phyloP scores from a whole-genome alignment of 2,113 vertebrate species.

The Myotis yumanensis region DNA sequence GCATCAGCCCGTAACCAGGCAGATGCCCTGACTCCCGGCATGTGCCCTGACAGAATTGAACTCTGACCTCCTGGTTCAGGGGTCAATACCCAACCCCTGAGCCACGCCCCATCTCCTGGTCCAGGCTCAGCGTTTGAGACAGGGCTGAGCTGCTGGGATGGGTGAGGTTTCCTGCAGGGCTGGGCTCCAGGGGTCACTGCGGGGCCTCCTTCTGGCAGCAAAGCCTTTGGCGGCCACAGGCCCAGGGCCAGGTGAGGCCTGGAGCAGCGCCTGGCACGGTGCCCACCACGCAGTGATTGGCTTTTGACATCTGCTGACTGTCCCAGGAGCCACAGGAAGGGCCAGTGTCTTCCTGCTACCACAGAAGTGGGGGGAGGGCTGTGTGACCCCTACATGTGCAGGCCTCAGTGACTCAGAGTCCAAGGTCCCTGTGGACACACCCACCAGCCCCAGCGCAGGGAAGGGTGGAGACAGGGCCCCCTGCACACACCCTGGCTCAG shows the following conservation, averaged over 20 bases:
- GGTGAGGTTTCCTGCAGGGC: neutral
- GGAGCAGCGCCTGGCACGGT: neutral
- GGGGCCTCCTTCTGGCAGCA: neutral
- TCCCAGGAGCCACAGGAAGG: neutral
- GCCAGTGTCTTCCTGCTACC: neutral
- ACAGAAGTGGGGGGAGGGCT: no score
- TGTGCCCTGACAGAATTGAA: no score
- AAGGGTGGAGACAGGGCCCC: neutral
- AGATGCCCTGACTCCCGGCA: no score
- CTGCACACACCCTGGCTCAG: neutral
- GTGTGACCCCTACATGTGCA: fast-evolving
- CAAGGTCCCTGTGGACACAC: neutral
- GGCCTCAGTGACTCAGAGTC: neutral
- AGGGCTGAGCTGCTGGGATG: neutral
- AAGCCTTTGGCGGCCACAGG: neutral
- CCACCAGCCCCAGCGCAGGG: neutral
- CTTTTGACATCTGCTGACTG: neutral
- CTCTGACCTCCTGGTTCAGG: no score
- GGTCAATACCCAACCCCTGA: no score
- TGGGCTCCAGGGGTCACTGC: neutral
- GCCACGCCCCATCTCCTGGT: no score
- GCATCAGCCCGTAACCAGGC: no score
- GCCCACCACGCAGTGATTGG: neutral
- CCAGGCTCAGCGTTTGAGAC: neutral
- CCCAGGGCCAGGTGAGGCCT: neutral